Conservation (phyloP, 1,140 invertebrate genomes). For the Battus philenor region DNA sequence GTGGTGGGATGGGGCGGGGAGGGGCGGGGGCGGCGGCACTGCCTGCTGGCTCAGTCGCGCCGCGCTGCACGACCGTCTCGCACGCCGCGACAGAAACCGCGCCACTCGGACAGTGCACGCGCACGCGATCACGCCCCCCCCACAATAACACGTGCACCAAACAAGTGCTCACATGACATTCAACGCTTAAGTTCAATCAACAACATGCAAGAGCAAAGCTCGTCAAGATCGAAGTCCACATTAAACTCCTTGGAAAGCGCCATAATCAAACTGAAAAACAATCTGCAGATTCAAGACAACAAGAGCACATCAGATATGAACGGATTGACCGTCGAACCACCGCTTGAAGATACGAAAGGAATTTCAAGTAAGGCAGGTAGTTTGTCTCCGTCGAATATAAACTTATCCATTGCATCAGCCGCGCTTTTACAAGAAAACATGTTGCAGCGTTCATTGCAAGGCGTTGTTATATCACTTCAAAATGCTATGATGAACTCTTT, state of each 20-base stretch:
- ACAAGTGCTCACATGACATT: constrained; percentile 31
- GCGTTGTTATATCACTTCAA: constrained; percentile 84
- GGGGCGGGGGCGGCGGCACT: constrained; percentile 62
- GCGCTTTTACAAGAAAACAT: constrained; percentile 76
- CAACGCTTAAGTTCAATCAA: constrained; percentile 29
- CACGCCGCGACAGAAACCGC: constrained; percentile 48
- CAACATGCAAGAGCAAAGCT: constrained; percentile 69
- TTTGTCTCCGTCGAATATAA: constrained; percentile 65
- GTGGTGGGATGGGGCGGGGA: constrained; percentile 49
- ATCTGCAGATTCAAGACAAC: constrained; percentile 69
- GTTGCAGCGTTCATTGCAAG: constrained; percentile 81
- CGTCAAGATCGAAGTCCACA: constrained; percentile 59
- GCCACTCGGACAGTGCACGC: constrained; percentile 45
- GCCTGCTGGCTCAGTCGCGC: constrained; percentile 67
- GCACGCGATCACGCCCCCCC: constrained; percentile 50
- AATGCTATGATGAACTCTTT: constrained; percentile 85
- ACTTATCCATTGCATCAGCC: constrained; percentile 72
- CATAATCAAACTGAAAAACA: constrained; percentile 74
- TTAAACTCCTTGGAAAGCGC: constrained; percentile 71
- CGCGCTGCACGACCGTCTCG: constrained; percentile 60
- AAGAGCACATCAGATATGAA: constrained; percentile 62
- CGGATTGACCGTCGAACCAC: constrained; percentile 50
- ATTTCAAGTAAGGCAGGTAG: constrained; percentile 65
- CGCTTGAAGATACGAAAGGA: constrained; percentile 50
- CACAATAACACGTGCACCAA: constrained; percentile 39